phyloP scores from a whole-genome alignment of 1,140 invertebrate species.

The Lepeophtheirus salmonis region DNA sequence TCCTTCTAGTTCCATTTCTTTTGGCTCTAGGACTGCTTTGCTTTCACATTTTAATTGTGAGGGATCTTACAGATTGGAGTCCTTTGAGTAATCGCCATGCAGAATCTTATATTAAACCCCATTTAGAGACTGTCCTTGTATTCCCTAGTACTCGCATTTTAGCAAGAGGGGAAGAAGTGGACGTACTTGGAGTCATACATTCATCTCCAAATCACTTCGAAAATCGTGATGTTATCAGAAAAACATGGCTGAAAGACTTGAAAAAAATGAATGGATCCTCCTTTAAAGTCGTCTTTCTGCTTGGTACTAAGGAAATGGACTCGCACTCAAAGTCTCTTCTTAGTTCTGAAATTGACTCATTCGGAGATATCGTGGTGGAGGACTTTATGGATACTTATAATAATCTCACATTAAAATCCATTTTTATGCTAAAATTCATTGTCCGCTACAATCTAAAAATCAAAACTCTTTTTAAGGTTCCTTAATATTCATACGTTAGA shows the following conservation, averaged over 20 bases:
- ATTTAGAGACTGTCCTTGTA: background rate
- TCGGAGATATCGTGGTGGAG: slow-evolving; percentile 24
- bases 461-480: background rate
- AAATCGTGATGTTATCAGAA: background rate
- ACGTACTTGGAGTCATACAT: background rate
- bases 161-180: background rate
- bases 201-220: background rate
- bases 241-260: background rate
- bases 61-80: background rate
- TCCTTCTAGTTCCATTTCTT: no score
- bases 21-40: no score
- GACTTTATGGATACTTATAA: slow-evolving; percentile 25
- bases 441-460: background rate
- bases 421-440: slow-evolving; percentile 20
- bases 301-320: background rate
- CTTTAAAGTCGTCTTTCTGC: background rate
- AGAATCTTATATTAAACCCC: background rate
- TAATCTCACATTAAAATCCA: slow-evolving; percentile 27
- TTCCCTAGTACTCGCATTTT: background rate
- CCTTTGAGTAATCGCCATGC: background rate
- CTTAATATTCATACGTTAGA: background rate
- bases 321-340: background rate
- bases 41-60: background rate
- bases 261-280: background rate
- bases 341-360: slow-evolving; percentile 19